Conservation (phyloP, 2,113 vertebrate genomes). For the Mohoua ochrocephala region DNA sequence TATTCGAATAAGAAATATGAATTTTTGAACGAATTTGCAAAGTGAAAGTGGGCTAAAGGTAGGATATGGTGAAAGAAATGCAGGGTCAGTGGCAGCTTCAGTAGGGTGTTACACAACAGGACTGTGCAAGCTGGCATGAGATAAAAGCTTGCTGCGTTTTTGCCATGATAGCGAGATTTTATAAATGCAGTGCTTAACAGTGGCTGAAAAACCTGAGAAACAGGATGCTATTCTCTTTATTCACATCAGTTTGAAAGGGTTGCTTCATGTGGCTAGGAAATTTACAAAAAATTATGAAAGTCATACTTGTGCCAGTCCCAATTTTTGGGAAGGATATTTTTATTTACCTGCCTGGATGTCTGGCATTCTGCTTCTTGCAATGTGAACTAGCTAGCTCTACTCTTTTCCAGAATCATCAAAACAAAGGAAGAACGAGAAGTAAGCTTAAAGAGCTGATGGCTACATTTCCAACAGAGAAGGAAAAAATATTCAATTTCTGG, state of each 20-base stretch:
- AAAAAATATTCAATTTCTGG: neutral
- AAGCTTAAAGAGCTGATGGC: neutral
- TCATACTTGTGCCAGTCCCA: neutral
- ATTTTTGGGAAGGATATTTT: neutral
- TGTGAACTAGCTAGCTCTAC: neutral
- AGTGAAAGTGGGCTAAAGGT: conserved; percentile 37
- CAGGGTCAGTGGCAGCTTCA: neutral
- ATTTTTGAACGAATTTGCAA: neutral
- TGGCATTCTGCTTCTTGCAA: neutral
- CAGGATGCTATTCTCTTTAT: neutral
- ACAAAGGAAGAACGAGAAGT: neutral
- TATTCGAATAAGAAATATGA: neutral
- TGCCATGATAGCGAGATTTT: neutral
- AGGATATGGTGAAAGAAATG: conserved; percentile 12
- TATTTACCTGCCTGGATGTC: neutral
- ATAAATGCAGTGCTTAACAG: neutral
- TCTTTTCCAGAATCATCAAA: neutral
- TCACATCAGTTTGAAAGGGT: neutral
- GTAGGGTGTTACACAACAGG: neutral
- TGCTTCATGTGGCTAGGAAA: neutral
- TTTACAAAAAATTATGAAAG: neutral
- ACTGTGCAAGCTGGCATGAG: neutral
- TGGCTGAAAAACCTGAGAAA: neutral
- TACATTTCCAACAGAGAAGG: neutral
- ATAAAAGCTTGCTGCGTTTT: neutral